phyloP scores from a whole-genome alignment of 2,113 vertebrate genomes.

The Cochlearius cochlearius region DNA sequence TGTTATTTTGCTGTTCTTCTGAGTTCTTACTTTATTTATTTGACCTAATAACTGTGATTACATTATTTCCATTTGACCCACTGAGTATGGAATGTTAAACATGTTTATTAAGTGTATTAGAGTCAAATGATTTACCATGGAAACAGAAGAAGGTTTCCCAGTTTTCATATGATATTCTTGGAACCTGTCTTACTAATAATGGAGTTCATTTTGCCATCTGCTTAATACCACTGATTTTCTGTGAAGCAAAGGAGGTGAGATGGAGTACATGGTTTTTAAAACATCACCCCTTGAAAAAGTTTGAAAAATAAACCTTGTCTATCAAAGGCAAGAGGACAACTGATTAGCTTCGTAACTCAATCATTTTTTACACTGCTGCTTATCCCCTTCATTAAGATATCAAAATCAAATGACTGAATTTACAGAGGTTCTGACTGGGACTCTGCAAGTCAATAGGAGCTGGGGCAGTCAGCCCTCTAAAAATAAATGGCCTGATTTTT shows the following conservation, averaged over 20 bases:
- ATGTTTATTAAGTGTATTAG: neutral
- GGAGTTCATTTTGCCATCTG: neutral
- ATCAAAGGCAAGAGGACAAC: neutral
- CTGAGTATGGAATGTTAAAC: neutral
- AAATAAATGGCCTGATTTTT: slow-evolving; percentile 52
- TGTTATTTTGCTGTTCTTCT: neutral
- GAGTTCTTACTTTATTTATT: neutral
- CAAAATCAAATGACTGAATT: neutral
- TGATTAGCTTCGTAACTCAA: neutral
- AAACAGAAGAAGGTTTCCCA: neutral
- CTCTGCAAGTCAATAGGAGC: neutral
- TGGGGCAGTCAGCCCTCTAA: neutral
- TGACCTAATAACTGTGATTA: neutral
- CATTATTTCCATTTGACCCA: neutral
- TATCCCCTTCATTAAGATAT: neutral
- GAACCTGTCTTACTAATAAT: neutral
- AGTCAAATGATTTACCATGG: slow-evolving; percentile 19
- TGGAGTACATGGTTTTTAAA: neutral
- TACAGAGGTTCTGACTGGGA: neutral
- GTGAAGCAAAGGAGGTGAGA: neutral
- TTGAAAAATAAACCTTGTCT: neutral
- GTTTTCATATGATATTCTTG: neutral
- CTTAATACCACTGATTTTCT: neutral
- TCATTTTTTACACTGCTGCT: neutral
- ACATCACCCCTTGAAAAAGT: neutral